Percentiles rank a stretch among this genome's conserved stretches.
These are phyloP conservation scores for Pseudomyrmex dendroicus DNA, from an alignment of 1,140 invertebrate species.

Conservation along the genomic window DNA sequence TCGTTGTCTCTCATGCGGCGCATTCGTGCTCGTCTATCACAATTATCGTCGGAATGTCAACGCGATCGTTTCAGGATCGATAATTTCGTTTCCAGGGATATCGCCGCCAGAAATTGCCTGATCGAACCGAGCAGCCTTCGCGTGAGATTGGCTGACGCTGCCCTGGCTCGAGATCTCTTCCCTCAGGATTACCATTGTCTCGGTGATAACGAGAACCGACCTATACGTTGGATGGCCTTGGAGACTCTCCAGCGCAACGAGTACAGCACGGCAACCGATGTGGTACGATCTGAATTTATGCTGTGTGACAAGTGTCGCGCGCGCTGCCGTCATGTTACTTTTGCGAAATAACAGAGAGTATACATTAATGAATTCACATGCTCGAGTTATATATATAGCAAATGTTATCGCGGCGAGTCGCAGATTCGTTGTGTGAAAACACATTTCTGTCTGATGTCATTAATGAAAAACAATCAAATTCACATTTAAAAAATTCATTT, in stretches of 20 bases:
- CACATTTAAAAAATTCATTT: too few species aligned
- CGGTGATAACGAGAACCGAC: constrained; percentile 97
- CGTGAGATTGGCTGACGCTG: constrained; percentile 95
- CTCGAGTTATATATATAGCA: too few species aligned
- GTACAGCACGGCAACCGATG: constrained; percentile 93
- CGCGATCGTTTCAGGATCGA: constrained; percentile 29
- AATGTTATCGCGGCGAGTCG: too few species aligned
- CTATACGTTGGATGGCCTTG: constrained; percentile 98
- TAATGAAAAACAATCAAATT: too few species aligned
- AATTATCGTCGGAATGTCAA: constrained; percentile 9
- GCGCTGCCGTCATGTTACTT: neutral
- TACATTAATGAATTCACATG: too few species aligned
- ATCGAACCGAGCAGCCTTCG: constrained; percentile 89
- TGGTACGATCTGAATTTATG: constrained; percentile 87
- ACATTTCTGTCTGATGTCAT: too few species aligned
- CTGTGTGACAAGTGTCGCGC: neutral
- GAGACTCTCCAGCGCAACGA: constrained; percentile 93
- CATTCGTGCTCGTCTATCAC: neutral
- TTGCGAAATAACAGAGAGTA: neutral
- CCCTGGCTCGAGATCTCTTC: constrained; percentile 95
- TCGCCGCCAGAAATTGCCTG: constrained; percentile 96
- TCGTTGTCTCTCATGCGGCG: neutral
- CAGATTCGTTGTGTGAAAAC: too few species aligned
- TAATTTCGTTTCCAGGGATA: constrained; percentile 86
- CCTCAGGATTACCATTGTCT: constrained; percentile 98